Conservation (phyloP, 2,797 vertebrate genomes). For the Anguilla megastoma region DNA sequence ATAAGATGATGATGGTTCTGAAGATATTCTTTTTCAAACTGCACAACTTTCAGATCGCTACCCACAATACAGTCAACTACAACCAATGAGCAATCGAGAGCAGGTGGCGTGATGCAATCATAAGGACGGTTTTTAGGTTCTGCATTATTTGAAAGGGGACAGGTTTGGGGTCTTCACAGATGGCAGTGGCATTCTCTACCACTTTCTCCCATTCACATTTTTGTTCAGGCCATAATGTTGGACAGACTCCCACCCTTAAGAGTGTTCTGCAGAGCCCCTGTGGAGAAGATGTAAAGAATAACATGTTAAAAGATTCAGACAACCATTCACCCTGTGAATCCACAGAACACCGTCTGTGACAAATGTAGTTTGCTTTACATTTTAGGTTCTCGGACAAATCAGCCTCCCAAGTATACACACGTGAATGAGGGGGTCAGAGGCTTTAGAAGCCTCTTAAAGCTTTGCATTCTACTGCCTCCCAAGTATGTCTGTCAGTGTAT, state of each 20-base stretch:
- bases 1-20: not conserved
- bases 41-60: not conserved
- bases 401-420: not conserved
- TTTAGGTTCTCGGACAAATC: not conserved
- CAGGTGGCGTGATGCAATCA: not conserved
- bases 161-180: not conserved
- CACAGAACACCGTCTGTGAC: not conserved
- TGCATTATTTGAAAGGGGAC: not conserved
- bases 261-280: constrained; percentile 31
- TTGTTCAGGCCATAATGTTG: not conserved
- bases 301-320: not conserved
- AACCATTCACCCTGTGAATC: not conserved
- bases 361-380: not conserved
- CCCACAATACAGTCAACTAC: not conserved
- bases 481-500: too few species aligned
- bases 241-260: constrained; percentile 29
- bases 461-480: too few species aligned
- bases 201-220: not conserved
- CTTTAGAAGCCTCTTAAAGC: not conserved
- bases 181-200: not conserved
- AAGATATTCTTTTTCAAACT: not conserved
- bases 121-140: not conserved
- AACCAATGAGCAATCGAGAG: not conserved
- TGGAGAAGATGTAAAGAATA: constrained; percentile 21
- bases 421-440: too few species aligned